These are phyloP conservation scores for Dipodomys merriami DNA, from an alignment of 2,113 vertebrate species.

Conservation along the genomic window DNA sequence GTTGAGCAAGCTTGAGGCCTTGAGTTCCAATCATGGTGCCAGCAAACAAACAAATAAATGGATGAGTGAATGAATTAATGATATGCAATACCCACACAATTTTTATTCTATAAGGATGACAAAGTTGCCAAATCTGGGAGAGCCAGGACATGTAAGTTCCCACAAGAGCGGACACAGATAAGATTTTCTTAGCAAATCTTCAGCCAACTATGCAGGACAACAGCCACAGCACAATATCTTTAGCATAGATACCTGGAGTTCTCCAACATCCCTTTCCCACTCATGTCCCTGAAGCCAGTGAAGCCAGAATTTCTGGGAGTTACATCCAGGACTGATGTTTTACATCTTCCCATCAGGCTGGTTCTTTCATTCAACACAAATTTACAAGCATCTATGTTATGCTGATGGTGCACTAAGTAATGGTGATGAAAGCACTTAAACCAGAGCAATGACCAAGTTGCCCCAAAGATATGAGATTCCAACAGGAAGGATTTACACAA, in stretches of 20 bases:
- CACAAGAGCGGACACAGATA: neutral
- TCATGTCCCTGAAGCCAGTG: neutral
- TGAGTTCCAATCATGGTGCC: too few species aligned
- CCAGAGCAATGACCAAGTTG: neutral
- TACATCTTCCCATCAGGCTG: neutral
- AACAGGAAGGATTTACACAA: neutral
- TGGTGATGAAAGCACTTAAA: neutral
- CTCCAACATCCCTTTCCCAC: neutral
- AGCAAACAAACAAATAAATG: too few species aligned
- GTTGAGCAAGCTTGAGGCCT: too few species aligned
- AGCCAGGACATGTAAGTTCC: neutral
- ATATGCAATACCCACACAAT: neutral
- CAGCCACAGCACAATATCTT: neutral
- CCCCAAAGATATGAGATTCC: neutral
- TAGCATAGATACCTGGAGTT: too few species aligned
- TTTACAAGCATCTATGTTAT: neutral
- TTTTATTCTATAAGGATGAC: neutral
- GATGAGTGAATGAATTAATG: too few species aligned
- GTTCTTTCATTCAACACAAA: slow-evolving; percentile 1
- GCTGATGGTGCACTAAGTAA: neutral
- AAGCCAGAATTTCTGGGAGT: neutral
- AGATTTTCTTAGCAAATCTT: neutral
- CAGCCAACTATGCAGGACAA: neutral
- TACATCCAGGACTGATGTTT: neutral
- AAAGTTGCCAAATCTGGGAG: neutral